Evolutionary conservation across 2,888 invertebrate species (phyloP), one percentile per base, ranked within the genome.

Genomic region (Epinotia nisella): DNA sequence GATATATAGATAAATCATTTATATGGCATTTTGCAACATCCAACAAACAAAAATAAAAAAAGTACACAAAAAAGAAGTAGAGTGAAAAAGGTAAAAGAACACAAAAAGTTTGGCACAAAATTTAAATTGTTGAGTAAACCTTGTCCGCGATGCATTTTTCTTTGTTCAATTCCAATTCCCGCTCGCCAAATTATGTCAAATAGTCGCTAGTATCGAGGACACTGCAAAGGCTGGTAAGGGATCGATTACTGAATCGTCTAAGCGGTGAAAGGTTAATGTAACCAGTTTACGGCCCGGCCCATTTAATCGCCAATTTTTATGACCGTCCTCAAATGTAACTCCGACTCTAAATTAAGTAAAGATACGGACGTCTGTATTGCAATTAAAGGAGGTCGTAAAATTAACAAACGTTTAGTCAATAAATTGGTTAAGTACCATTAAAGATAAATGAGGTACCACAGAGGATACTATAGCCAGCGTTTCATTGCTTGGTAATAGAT

Each of bases 181-280:
- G 29, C 29, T 29, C 29, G 29, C 29, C 35, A 7, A 9, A 29
- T 4, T 29, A 35, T 35, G 9, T 5, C n/a, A n/a, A 15, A 45
- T 15, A 45, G 15, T 49, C 7, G 49, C n/a, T 49, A 49, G 7
- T 35, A 35, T 35, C 35, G 9, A 35, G 35, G 35, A 35, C 9
- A 1, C 9, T 5, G 58, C n/a, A 9, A 15, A 29, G n/a, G 15
- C 13, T 15, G 39, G 39, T 60, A 81, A 82, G 79, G 81, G 89
- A 88, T 88, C 88, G 88, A 89, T 90, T 89, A 88, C 86, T 76
- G 76, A 82, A 79, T 77, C 83, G 82, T 85, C 86, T 55, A 55
- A 88, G 86, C 82, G 84, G 87, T 85, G 85, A 86, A 88, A 88
- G 91, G 90, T 90, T 91, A 91, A 91, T 91, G 87, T 85, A 80